Evolutionary conservation across 1,140 invertebrate genomes (phyloP), one percentile per base, ranked within the genome.

Genomic region (Halyomorpha halys): DNA sequence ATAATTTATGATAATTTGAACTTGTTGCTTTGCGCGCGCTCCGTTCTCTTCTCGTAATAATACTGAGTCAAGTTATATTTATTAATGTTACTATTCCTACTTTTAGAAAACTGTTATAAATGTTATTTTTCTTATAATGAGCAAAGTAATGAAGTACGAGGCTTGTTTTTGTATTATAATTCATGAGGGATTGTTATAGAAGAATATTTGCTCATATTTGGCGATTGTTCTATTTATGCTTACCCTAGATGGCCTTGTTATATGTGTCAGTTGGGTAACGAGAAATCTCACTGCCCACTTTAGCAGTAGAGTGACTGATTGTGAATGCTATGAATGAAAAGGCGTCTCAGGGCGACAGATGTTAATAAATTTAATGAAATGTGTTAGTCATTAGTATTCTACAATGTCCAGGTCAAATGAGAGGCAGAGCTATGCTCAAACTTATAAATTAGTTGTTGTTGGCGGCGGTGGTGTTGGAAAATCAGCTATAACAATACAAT

Each of bases 401-500:
- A 60, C 3, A 18, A 85, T 85, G 82, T 83, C 82, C 65, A 77
- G 79, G 70, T 72, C 73, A 61, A 77, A 77, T 70, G 82, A 84
- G 68, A 80, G 80, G 71, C 79, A 80, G 65, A 83, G 77, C 72
- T 82, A 83, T 71, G 79, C 81, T 60, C 85, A 87, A 74, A 88
- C 86, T 14, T 92, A 91, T 74, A 93, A 93, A 78, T 77, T 94
- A 65, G 91, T 94, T 44, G 90, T 94, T 54, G 90, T 93, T 65
- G 91, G 91, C 54, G 89, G 88, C 44, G 91, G 91, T 67, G 91
- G 91, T 71, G 91, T 94, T 68, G 91, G 91, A 71, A 94, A 94
- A 80, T 91, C 88, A 69, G 90, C 90, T 61, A 87, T 94, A 73
- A 94, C 91, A 67, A 90, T 94, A 75, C 90, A 93, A 78, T 93